Evolutionary conservation across 2,797 vertebrate genomes (phyloP).

Genomic region (Salmo trutta): DNA sequence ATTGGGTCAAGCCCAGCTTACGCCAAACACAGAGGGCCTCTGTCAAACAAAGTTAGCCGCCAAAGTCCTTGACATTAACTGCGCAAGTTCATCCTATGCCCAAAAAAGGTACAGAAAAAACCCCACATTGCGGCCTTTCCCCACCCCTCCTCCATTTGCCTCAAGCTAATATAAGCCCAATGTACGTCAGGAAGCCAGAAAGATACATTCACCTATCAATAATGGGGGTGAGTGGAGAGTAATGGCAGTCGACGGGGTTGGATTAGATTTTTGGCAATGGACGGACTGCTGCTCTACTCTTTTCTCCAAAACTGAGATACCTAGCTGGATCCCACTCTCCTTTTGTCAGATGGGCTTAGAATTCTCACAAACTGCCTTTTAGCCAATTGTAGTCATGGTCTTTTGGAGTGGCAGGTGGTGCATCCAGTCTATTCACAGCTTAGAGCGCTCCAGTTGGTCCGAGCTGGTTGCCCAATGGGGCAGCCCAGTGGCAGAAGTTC

Average conservation of each 20-base stretch:
- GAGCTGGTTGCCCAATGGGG: neutral
- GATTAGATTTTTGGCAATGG: neutral
- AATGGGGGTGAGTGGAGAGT: neutral
- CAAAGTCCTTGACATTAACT: neutral
- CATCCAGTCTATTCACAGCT: neutral
- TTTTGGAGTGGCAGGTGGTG: neutral
- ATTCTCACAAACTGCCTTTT: too few relatives aligned
- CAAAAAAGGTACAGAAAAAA: neutral
- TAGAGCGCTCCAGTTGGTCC: neutral
- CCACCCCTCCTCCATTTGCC: neutral
- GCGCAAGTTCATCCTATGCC: neutral
- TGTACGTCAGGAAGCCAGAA: slow-evolving; percentile 6
- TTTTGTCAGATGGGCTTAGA: neutral
- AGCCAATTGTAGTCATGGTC: neutral
- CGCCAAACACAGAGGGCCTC: neutral
- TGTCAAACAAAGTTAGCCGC: too few relatives aligned
- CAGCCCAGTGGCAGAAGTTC: neutral
- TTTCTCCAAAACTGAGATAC: neutral
- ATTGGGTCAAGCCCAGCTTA: neutral
- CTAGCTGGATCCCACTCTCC: neutral
- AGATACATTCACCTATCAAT: slow-evolving; percentile 11
- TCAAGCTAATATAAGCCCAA: slow-evolving; percentile 1
- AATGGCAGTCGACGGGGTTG: neutral
- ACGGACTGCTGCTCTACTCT: neutral
- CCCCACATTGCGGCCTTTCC: neutral